Evolutionary conservation across 2,888 invertebrate species (phyloP).

Genomic region (Phanerotoma sp.): DNA sequence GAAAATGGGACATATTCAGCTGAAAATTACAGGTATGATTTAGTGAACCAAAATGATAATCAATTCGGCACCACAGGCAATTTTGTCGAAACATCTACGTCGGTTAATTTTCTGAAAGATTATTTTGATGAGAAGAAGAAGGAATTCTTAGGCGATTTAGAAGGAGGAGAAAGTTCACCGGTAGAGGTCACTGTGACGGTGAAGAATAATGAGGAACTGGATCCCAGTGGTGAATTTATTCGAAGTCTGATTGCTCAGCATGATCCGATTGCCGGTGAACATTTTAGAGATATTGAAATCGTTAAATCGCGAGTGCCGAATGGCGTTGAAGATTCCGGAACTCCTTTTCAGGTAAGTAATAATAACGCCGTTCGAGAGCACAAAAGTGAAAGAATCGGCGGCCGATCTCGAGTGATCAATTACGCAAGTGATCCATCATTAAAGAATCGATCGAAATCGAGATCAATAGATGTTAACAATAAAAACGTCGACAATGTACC

Average conservation of each 20-base stretch:
- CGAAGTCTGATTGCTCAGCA: conserved; percentile 36
- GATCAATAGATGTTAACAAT: background rate
- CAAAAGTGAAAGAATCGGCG: conserved; percentile 4
- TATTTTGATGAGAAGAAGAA: background rate
- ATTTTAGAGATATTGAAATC: conserved; percentile 28
- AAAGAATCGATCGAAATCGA: background rate
- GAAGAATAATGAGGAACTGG: conserved; percentile 33
- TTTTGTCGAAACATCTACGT: background rate
- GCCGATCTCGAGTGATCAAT: background rate
- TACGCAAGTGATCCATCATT: background rate
- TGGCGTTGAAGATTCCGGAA: background rate
- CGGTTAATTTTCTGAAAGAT: background rate
- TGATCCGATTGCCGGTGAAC: conserved; percentile 9
- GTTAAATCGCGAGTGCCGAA: conserved; percentile 23
- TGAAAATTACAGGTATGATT: background rate
- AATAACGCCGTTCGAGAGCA: too few relatives aligned
- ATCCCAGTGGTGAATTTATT: conserved; percentile 32
- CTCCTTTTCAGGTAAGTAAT: background rate
- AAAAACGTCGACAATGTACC: conserved; percentile 10
- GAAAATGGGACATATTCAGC: background rate
- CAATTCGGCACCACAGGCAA: background rate
- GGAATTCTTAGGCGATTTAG: conserved; percentile 21
- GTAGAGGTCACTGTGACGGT: conserved; percentile 40
- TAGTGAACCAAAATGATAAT: background rate
- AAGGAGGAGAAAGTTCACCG: conserved; percentile 37